Evolutionary conservation across 2,888 invertebrate genomes (phyloP), one percentile per base, ranked within the genome.

Genomic region (Cabera pusaria): DNA sequence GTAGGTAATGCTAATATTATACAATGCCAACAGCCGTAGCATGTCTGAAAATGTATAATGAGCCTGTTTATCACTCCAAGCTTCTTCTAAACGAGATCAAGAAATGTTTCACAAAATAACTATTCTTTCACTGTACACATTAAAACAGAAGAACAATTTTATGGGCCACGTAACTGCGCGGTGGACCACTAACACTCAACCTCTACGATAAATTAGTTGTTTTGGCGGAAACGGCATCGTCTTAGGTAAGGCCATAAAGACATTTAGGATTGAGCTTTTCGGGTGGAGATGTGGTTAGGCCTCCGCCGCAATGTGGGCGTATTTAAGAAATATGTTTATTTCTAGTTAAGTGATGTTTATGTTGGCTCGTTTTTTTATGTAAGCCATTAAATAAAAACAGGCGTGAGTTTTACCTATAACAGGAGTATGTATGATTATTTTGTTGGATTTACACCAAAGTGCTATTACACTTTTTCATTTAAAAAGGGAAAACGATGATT

Each of bases 161-260:
- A 55, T 65, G 56, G 49, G 41, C 54, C 49, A 49, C 53, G 39
- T 56, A 66, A 64, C 52, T 53, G 51, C 54, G 44, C 53, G 53
- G 63, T 57, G 47, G 53, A 54, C 56, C 52, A 49, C 58, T 56
- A 59, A 63, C 59, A 55, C 52, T 59, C 48, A 58, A 64, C 56
- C 56, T 56, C 50, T 56, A 56, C 59, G 68, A 76, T 74, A 76
- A 72, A 73, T 75, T 70, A 67, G 71, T 67, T 74, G 72, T 73
- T 74, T 72, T 64, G 66, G 60, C 49, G 64, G 64, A 63, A 74
- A 69, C 61, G 63, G 62, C 64, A 63, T 56, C 63, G 64, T 67
- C 64, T 69, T 64, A 69, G 66, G 62, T 49, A 52, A 56, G 60
- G 59, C 61, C 61, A 74, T 74, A 75, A 77, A 75, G 69, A 69